Conservation (phyloP, 2,888 invertebrate genomes). For the Gastrophysa polygoni region DNA sequence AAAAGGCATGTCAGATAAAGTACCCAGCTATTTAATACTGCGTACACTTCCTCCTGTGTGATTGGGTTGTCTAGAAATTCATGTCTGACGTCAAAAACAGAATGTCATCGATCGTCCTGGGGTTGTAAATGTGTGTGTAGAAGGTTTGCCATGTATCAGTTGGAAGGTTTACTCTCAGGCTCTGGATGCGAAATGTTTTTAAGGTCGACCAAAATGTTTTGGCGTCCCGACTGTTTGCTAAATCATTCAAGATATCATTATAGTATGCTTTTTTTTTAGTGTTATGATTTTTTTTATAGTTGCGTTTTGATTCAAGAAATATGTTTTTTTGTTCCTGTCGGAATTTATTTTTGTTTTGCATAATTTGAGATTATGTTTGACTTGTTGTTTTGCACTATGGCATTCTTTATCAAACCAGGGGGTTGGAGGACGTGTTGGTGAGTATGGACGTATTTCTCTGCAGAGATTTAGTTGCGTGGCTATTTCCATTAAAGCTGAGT, state of each 20-base stretch:
- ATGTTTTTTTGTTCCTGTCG: neutral
- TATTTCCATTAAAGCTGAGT: neutral
- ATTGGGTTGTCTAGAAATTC: neutral
- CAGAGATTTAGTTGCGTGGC: neutral
- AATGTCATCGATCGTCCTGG: neutral
- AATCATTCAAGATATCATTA: neutral
- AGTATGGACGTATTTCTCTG: neutral
- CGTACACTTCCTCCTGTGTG: neutral
- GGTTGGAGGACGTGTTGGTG: neutral
- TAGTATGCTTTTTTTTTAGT: neutral
- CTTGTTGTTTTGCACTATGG: neutral
- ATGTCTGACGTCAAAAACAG: neutral
- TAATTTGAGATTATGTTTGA: slow-evolving; percentile 2
- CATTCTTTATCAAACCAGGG: slow-evolving; percentile 2
- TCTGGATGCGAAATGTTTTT: neutral
- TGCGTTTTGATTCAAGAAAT: neutral
- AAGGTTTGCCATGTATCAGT: neutral
- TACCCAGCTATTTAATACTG: neutral
- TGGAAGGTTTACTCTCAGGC: neutral
- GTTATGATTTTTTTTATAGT: neutral
- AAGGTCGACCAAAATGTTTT: neutral
- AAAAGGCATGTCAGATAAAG: neutral
- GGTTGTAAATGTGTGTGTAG: neutral
- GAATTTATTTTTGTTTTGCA: neutral
- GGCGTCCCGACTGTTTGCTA: neutral